Evolutionary conservation across 2,888 invertebrate genomes (phyloP).

Genomic region (Rhaphigaster nebulosa): DNA sequence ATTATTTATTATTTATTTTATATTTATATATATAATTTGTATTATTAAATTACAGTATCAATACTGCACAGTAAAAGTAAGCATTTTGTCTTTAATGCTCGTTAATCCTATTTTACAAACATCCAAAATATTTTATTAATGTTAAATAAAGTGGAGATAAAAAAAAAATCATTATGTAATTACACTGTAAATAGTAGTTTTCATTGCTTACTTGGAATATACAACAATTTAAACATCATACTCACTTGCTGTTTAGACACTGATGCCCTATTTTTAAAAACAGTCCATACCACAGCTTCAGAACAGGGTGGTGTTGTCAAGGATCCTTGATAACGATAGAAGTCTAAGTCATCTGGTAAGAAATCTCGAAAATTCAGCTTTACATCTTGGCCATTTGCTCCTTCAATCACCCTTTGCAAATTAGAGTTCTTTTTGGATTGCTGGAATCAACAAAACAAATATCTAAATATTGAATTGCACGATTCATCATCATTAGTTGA

Average conservation of each 20-base stretch:
- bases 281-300: slow-evolving; percentile 82
- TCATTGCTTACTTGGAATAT: neutral
- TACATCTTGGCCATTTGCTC: neutral
- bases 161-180: neutral
- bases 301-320: slow-evolving; percentile 82
- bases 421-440: slow-evolving; percentile 60
- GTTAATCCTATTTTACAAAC: too few relatives aligned
- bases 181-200: neutral
- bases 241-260: slow-evolving; percentile 72
- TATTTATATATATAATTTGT: neutral
- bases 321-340: slow-evolving; percentile 80
- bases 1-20: neutral
- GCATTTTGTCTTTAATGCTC: too few relatives aligned
- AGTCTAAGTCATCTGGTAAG: slow-evolving; percentile 73
- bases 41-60: neutral
- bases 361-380: slow-evolving; percentile 69
- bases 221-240: neutral
- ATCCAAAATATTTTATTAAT: neutral
- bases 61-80: neutral
- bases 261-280: slow-evolving; percentile 73
- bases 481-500: neutral
- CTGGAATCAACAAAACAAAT: slow-evolving; percentile 41
- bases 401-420: slow-evolving; percentile 59
- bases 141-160: neutral
- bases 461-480: neutral